These are phyloP conservation scores for Acrossocheilus fasciatus DNA, from an alignment of 2,797 vertebrate genomes.

Conservation along the genomic window DNA sequence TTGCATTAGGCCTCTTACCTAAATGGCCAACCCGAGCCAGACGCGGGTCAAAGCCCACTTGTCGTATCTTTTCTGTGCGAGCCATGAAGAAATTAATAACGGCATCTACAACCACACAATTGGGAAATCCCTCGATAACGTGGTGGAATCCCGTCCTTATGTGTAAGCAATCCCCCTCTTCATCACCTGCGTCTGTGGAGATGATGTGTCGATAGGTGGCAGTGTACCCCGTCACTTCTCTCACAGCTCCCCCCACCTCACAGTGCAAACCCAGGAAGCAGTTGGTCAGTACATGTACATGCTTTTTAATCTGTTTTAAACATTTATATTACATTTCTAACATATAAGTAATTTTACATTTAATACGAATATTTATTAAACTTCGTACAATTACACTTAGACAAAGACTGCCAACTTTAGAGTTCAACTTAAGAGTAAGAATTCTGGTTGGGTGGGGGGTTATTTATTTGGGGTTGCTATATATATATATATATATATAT, in stretches of 20 bases:
- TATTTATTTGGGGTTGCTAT: too few species aligned
- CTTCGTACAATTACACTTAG: too few species aligned
- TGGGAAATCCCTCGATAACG: slow-evolving; percentile 82
- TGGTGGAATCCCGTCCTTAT: slow-evolving; percentile 84
- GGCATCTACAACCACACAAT: slow-evolving; percentile 89
- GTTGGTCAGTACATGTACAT: neutral
- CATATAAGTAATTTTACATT: neutral
- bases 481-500: too few species aligned
- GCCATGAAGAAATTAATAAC: slow-evolving; percentile 94
- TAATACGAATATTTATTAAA: neutral
- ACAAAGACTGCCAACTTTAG: too few species aligned
- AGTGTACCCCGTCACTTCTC: slow-evolving; percentile 86
- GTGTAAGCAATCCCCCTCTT: slow-evolving; percentile 87
- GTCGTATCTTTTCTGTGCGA: slow-evolving; percentile 83
- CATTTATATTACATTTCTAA: neutral
- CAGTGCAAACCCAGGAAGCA: neutral
- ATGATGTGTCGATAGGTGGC: slow-evolving; percentile 87
- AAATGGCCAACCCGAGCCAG: slow-evolving; percentile 83
- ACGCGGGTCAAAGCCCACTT: slow-evolving; percentile 89
- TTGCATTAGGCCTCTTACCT: slow-evolving; percentile 75
- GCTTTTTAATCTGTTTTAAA: neutral
- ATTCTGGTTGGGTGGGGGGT: too few species aligned
- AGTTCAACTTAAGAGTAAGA: too few species aligned
- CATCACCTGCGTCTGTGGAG: slow-evolving; percentile 81
- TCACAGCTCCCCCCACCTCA: slow-evolving; percentile 92